Evolutionary conservation across 2,888 invertebrate genomes (phyloP).

Genomic region (Cantharis flavilabris): DNA sequence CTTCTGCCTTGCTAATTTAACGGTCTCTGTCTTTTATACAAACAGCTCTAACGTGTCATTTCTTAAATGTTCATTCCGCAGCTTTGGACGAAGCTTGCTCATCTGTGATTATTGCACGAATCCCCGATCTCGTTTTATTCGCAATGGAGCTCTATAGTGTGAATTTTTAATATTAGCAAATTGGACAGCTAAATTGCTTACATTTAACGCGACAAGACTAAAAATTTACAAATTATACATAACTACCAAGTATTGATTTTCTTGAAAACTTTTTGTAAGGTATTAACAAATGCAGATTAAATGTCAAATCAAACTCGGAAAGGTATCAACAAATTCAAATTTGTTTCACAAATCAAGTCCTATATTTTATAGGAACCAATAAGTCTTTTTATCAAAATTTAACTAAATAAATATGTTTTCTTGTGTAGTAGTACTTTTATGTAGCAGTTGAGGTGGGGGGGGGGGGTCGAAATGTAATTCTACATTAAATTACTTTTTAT

Average conservation of each 20-base stretch:
- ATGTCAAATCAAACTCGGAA: background rate
- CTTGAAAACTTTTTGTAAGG: background rate
- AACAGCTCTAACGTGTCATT: constrained; percentile 19
- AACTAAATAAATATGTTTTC: background rate
- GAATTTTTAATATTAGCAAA: constrained; percentile 8
- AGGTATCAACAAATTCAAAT: background rate
- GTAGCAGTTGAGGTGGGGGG: too few species aligned
- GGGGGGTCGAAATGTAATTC: too few species aligned
- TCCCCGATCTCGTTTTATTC: constrained; percentile 20
- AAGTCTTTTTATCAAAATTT: background rate
- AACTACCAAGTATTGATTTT: background rate
- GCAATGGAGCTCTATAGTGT: background rate
- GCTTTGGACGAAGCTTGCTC: constrained; percentile 14
- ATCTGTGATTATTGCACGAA: constrained; percentile 17
- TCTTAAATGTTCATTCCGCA: constrained; percentile 19
- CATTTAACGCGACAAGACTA: background rate
- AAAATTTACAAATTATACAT: background rate
- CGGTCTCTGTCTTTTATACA: constrained; percentile 15
- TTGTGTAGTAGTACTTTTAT: background rate
- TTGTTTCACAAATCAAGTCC: background rate
- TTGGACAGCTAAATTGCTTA: background rate
- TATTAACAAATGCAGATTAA: background rate
- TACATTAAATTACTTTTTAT: too few species aligned
- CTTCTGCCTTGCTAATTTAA: constrained; percentile 22
- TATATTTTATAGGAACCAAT: background rate